These are phyloP conservation scores for Nibea albiflora DNA, from an alignment of 2,113 vertebrate species.

Conservation along the genomic window DNA sequence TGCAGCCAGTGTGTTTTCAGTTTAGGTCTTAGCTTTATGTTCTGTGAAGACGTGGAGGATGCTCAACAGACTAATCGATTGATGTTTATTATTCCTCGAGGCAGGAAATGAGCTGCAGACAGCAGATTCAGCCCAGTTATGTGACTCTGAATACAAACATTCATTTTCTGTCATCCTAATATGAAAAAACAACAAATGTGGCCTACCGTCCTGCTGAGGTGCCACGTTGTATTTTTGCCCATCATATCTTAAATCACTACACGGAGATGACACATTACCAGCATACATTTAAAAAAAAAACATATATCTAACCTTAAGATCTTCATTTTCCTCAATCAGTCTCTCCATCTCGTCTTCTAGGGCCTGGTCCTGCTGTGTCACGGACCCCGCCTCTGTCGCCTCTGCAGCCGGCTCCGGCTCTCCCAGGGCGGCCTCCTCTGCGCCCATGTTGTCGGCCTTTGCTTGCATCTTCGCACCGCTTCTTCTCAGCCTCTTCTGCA, in stretches of 20 bases:
- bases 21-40: neutral
- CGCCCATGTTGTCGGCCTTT: slow-evolving; percentile 16
- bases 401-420: slow-evolving; percentile 69
- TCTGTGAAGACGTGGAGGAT: slow-evolving; percentile 1
- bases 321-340: slow-evolving; percentile 94
- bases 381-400: slow-evolving; percentile 73
- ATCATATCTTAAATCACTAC: neutral
- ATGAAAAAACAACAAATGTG: neutral
- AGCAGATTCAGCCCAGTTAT: neutral
- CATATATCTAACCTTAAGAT: slow-evolving; percentile 88
- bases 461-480: slow-evolving; percentile 74
- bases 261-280: neutral
- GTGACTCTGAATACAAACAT: slow-evolving; percentile 5
- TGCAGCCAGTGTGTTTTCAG: neutral
- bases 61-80: slow-evolving; percentile 16
- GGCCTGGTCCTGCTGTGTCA: slow-evolving; percentile 86
- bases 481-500: slow-evolving; percentile 83
- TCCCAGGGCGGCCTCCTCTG: slow-evolving; percentile 48
- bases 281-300: neutral
- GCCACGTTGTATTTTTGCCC: neutral
- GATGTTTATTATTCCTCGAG: neutral
- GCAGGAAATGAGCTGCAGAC: neutral
- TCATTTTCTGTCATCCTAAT: neutral
- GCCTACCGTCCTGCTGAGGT: neutral
- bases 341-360: slow-evolving; percentile 91